Evolutionary conservation across 1,140 invertebrate genomes (phyloP).

Genomic region (Lepidurus apus): DNA sequence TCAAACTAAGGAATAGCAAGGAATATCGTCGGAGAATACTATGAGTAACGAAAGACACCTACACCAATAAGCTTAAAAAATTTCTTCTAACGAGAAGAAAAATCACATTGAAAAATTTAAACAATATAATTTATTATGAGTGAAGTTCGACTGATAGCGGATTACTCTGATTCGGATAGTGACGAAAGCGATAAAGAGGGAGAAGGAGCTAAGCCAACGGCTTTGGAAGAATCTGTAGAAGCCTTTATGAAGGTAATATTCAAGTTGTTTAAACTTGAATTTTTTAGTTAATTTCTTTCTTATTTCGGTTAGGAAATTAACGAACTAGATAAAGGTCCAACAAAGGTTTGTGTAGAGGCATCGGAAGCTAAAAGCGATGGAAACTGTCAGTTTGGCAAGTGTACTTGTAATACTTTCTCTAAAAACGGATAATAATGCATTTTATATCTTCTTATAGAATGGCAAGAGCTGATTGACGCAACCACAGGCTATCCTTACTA

Average conservation of each 20-base stretch:
- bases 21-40: too few relatives aligned
- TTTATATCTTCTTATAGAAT: not conserved
- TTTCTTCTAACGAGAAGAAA: too few relatives aligned
- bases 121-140: not conserved
- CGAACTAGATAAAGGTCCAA: not conserved
- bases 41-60: too few relatives aligned
- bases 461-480: slow-evolving; percentile 32
- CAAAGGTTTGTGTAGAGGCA: not conserved
- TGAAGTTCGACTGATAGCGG: not conserved
- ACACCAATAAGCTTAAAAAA: too few relatives aligned
- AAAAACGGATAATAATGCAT: too few relatives aligned
- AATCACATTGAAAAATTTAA: not conserved
- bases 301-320: not conserved
- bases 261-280: not conserved
- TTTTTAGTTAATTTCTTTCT: not conserved
- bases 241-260: not conserved
- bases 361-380: too few relatives aligned
- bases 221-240: slow-evolving; percentile 2
- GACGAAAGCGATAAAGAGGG: not conserved
- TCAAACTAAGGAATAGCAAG: too few relatives aligned
- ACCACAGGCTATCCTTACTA: slow-evolving; percentile 30
- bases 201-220: not conserved
- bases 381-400: too few relatives aligned
- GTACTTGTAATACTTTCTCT: too few relatives aligned
- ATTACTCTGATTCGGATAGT: not conserved